Evolutionary conservation across 2,888 invertebrate species (phyloP), one percentile per base, ranked within the genome.

Genomic region (Platycheirus rosarum): DNA sequence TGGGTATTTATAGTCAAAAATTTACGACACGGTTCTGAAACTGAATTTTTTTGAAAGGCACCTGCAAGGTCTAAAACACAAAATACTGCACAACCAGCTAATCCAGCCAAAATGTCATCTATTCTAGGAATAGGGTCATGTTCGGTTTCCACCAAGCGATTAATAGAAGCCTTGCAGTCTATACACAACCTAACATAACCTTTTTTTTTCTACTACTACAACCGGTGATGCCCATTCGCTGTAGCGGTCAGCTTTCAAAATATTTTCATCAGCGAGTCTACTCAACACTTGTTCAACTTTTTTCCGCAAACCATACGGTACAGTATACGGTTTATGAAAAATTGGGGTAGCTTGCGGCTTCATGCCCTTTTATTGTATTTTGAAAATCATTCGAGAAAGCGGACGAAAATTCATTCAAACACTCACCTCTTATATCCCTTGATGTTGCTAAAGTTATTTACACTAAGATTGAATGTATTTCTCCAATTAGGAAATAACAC

Each of bases 221-320:
- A 88, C 85, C 2, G 88, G 87, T 55, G 85, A 85, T 16, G 86
- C 87, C 87, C 85, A 87, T 32, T 86, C 79, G 44, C 85, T 85
- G 74, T 74, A 53, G 23, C 66, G 78, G 8, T 86, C 76, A 35
- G 85, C n/a, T n/a, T 49, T 48, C 40, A 87, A 53, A 29, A 87
- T 84, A n/a, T 85, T 85, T 9, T 77, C 42, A 14, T 16, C 14
- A 37, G 46, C 60, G 14, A 84, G 26, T 20, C 40, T 18, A 2
- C 68, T 23, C 8, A 78, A 20, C 44, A 78, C 78, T 2, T 49
- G 11, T 65, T 84, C 76, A 1, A 80, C 79, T 14, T 80, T 73
- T n/a, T 53, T 18, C 37, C 32, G 35, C 9, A 84, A 7, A 0
- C 73, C 73, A 53, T 63, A 70, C 1, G 51, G 49, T 7, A 70